Evolutionary conservation across 2,797 vertebrate species (phyloP), one percentile per base, ranked within the genome.

Genomic region (Enteromius radiatus): DNA sequence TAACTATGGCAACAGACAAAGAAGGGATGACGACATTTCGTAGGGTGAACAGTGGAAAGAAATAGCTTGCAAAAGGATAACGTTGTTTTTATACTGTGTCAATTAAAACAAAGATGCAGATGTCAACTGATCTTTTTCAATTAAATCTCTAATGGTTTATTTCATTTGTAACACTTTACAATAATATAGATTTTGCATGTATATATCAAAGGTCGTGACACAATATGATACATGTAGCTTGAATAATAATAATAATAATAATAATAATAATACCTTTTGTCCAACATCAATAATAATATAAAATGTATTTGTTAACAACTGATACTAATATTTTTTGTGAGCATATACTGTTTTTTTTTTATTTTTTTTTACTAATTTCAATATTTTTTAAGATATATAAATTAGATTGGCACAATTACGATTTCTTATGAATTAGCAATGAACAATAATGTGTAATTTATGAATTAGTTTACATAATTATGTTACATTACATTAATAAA

Each of bases 1-100:
- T 89, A 88, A 86, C 89, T 74, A 89, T 89, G 85, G 87, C 85
- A 90, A 90, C 89, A 88, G 87, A 85, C 89, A 80, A 73, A 86
- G 82, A 77, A 81, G 78, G 68, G 86, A 89, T 86, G 86, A 87
- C 82, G 87, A 85, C 87, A 88, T 84, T 71, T 49, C 49, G 49
- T 82, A 56, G 73, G 78, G 76, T 84, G 84, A 85, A 82, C 28
- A 28, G 33, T 36, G 33, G 76, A 73, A 78, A 28, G 78, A 65
- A 45, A 21, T 49, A 70, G 45, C 63, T 73, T 76, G 69, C 56
- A 81, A 65, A 77, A 56, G 4, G 1, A 54, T 15, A 67, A 52
- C 77, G 49, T 76, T n/a, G 52, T 71, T 78, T 56, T 81, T 65
- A 31, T n/a, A 1, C 31, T 31, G 38, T 14, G 33, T 76, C 64